Evolutionary conservation across 2,888 invertebrate genomes (phyloP), one percentile per base, ranked within the genome.

Genomic region (Cordilura impudica): DNA sequence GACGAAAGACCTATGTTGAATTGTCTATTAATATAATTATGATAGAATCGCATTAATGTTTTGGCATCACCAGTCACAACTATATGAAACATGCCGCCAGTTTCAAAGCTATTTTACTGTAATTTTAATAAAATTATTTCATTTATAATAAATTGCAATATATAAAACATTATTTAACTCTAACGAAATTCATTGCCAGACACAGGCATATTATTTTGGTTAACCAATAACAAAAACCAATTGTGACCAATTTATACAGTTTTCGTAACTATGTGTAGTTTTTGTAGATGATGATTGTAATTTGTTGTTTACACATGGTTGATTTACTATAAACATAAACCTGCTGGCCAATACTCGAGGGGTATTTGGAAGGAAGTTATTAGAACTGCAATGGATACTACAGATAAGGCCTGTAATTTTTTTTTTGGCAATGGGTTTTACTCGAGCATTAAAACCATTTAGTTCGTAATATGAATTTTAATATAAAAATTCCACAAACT

Each of bases 401-500:
- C n/a, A 18, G 5, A 19, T 1, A 47, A n/a, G n/a, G n/a, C n/a
- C 18, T 8, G 3, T 1, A 47, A 8, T 19, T 19, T 18, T 26
- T 26, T 26, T 26, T 26, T 26, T 31, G 14, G n/a, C 4, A 39
- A 12, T 12, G 12, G 3, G 4, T 39, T 12, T 39, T 12, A 39
- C 4, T 12, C n/a, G 35, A 10, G 4, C 12, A n/a, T n/a, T 39
- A n/a, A n/a, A 39, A 39, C 0, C n/a, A 63, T 78, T 51, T 74
- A 67, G 60, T 71, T 54, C 29, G 45, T 51, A 19, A 26, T 26
- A 26, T 54, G 74, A 72, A 53, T 75, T 79, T 75, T 79, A 79
- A 79, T 79, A 72, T 76, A 63, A 67, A 79, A 79, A 79, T 79
- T 79, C 79, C 79, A 26, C 63, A 79, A 79, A 72, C 56, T 54